A percentile compares a stretch with the other conserved stretches of the same genome.
These are phyloP conservation scores for Ceyx melanurus DNA, from an alignment of 2,113 vertebrate species.

Conservation along the genomic window DNA sequence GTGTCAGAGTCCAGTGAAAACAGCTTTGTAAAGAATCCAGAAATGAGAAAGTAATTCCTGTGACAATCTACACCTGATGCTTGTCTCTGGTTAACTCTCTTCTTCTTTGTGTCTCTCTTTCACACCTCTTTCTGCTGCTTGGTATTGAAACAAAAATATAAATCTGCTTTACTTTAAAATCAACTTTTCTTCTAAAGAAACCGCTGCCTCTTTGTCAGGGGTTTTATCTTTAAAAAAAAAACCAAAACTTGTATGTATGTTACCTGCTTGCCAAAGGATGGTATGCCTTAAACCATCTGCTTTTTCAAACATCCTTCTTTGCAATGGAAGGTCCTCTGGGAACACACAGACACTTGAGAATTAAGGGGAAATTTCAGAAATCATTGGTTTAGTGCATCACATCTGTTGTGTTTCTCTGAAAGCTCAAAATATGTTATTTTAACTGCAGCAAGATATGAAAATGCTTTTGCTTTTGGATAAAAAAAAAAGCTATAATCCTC, in stretches of 20 bases:
- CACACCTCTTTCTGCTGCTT: background rate
- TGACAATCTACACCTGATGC: background rate
- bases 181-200: background rate
- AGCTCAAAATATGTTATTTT: background rate
- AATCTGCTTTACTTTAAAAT: background rate
- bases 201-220: background rate
- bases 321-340: background rate
- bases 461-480: background rate
- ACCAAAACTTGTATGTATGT: background rate
- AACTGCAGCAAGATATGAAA: background rate
- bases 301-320: background rate
- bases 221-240: background rate
- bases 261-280: background rate
- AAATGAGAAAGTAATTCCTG: background rate
- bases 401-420: background rate
- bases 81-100: background rate
- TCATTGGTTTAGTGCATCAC: background rate
- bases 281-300: background rate
- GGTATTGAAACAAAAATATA: background rate
- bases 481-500: background rate
- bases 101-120: background rate
- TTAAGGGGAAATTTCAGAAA: background rate
- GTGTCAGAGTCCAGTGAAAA: background rate
- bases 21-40: background rate
- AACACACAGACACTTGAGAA: background rate